phyloP scores from a whole-genome alignment of 2,888 invertebrate genomes.

The Macaria notata region DNA sequence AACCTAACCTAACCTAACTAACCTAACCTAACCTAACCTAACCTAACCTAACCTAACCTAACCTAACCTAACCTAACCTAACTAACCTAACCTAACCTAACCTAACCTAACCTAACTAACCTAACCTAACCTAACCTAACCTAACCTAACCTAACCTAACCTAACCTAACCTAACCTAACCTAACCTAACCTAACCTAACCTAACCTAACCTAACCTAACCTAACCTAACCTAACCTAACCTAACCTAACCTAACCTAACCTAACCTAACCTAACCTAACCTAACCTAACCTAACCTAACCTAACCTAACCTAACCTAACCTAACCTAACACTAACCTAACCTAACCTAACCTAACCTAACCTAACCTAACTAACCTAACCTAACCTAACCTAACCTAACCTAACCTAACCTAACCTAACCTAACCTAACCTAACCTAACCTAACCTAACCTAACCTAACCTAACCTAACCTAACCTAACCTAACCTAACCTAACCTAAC shows the following conservation, averaged over 20 bases:
- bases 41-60: constrained; percentile 32
- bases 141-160: constrained; percentile 38
- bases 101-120: constrained; percentile 32
- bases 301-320: constrained; percentile 4
- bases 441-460: constrained; percentile 17
- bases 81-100: constrained; percentile 28
- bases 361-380: constrained; percentile 15
- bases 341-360: constrained; percentile 4
- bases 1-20: constrained; percentile 36
- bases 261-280: constrained; percentile 4
- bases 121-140: constrained; percentile 35
- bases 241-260: constrained; percentile 4
- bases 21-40: constrained; percentile 35
- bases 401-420: constrained; percentile 32
- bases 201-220: constrained; percentile 26
- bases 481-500: neutral
- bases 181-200: constrained; percentile 36
- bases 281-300: constrained; percentile 9
- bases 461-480: constrained; percentile 17
- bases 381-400: constrained; percentile 29
- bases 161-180: constrained; percentile 38
- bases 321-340: no score
- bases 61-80: constrained; percentile 39
- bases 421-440: constrained; percentile 23
- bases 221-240: constrained; percentile 4